Base-by-base conservation (phyloP, 92 coral and sea anemone species). In the Epizoanthus illoricatus region DNA sequence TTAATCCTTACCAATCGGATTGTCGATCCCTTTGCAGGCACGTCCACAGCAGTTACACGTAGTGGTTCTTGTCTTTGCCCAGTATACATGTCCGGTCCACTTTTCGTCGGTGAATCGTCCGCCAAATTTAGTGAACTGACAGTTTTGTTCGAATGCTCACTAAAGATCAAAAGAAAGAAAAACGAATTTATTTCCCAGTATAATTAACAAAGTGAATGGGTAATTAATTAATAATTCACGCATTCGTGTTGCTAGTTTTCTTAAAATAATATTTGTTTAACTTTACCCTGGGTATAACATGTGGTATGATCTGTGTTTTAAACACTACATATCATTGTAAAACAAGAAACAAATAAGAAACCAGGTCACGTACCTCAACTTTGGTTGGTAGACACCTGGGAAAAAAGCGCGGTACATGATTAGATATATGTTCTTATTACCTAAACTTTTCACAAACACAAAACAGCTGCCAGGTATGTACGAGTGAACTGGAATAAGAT, bases 311-410 rank as follows among this genome's bases (percentile, higher is more conserved):
- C 20, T 24, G 15, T 43, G 7, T 28, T 42, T 16, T 9, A 69
- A 39, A 69, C 12, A 41, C 19, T 5, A n/a, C 57, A n/a, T 33
- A 15, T 12, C 18, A 67, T 24, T 67, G 2, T 20, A 24, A n/a
- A 3, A 56, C 5, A 55, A 19, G 7, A 64, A 10, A 52, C 3
- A 9, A 9, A 7, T 52, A 52, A 23, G 19, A 19, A 55, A 36
- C 4, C 15, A 47, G 64, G 45, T 19, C 15, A 78, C 82, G 43
- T 63, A 78, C 82, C 49, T 78, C 33, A 63, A 58, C 28, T 78
- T 78, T 10, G 82, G 82, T 13, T 78, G 71, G 61, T 78, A 78
- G 69, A 45, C 65, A 5, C 82, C 82, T 78, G 71, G 71, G 4
- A 19, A 56, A 78, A 78, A 42, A 68, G 6, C n/a, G 49, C n/a